Conservation (phyloP, 2,888 invertebrate species). For the Synanthedon vespiformis region DNA sequence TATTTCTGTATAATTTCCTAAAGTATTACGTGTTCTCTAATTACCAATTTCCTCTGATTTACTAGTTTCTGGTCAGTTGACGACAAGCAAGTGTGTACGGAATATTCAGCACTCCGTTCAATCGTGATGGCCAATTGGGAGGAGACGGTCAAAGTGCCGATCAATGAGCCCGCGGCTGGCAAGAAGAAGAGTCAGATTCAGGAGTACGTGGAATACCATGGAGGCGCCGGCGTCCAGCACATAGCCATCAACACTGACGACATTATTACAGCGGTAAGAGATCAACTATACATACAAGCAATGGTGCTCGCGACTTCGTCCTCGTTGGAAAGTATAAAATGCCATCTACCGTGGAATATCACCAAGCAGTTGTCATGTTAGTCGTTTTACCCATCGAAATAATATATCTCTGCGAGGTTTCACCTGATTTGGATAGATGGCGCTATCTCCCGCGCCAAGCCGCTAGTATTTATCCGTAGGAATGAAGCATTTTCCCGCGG, state of each 20-base stretch:
- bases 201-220: conserved; percentile 98
- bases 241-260: conserved; percentile 96
- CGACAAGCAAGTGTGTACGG: conserved; percentile 94
- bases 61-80: conserved; percentile 94
- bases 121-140: conserved; percentile 98
- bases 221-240: conserved; percentile 97
- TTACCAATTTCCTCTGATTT: conserved; percentile 14
- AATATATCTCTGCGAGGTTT: too few relatives aligned
- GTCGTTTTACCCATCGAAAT: too few relatives aligned
- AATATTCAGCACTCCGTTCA: conserved; percentile 96
- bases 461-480: too few relatives aligned
- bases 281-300: too few relatives aligned
- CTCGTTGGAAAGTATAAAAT: too few relatives aligned
- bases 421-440: too few relatives aligned
- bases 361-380: too few relatives aligned
- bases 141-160: conserved; percentile 96
- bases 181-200: conserved; percentile 97
- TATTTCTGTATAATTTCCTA: neutral
- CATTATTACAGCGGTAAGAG: conserved; percentile 85
- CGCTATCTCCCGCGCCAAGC: too few relatives aligned
- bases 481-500: too few relatives aligned
- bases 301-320: too few relatives aligned
- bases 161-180: conserved; percentile 96
- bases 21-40: neutral
- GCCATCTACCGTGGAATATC: too few relatives aligned